A percentile compares a stretch with the other conserved stretches of the same genome.
Evolutionary conservation across 2,888 invertebrate genomes (phyloP).

Genomic region (Tryphoninae sp.): DNA sequence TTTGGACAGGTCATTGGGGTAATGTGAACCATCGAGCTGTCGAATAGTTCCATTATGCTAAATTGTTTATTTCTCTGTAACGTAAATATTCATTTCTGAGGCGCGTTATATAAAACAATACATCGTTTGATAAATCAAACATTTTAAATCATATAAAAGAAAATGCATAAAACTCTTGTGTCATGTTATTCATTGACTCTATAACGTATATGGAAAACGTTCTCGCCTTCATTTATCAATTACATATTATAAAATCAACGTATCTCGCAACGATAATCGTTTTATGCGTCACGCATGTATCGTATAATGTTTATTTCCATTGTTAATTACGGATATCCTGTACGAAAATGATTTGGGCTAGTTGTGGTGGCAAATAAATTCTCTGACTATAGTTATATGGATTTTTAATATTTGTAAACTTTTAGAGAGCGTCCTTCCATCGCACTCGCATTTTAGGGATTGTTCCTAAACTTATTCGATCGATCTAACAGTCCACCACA

Average conservation of each 20-base stretch:
- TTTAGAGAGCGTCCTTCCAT: slow-evolving; percentile 54
- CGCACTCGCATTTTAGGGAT: slow-evolving; percentile 31
- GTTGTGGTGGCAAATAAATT: slow-evolving; percentile 35
- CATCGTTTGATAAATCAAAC: slow-evolving; percentile 66
- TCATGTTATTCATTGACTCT: slow-evolving; percentile 49
- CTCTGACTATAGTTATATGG: slow-evolving; percentile 16
- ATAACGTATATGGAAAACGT: slow-evolving; percentile 42
- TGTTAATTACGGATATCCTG: slow-evolving; percentile 6
- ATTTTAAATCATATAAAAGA: slow-evolving; percentile 61
- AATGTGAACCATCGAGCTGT: neutral
- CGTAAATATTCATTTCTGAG: slow-evolving; percentile 69
- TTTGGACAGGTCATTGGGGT: no score
- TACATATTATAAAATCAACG: slow-evolving; percentile 36
- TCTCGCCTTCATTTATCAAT: slow-evolving; percentile 31
- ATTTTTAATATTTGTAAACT: slow-evolving; percentile 26
- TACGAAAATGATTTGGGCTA: slow-evolving; percentile 39
- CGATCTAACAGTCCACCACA: slow-evolving; percentile 37
- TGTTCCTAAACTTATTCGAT: slow-evolving; percentile 38
- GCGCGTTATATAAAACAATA: slow-evolving; percentile 72
- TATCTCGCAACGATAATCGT: slow-evolving; percentile 33
- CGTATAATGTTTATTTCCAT: slow-evolving; percentile 15
- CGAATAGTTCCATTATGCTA: slow-evolving; percentile 65
- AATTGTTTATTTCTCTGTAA: slow-evolving; percentile 72
- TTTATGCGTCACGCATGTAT: slow-evolving; percentile 24
- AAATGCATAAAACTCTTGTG: slow-evolving; percentile 43